Evolutionary conservation across 1,140 invertebrate genomes (phyloP).

Genomic region (Pygmarrhopalites habei): DNA sequence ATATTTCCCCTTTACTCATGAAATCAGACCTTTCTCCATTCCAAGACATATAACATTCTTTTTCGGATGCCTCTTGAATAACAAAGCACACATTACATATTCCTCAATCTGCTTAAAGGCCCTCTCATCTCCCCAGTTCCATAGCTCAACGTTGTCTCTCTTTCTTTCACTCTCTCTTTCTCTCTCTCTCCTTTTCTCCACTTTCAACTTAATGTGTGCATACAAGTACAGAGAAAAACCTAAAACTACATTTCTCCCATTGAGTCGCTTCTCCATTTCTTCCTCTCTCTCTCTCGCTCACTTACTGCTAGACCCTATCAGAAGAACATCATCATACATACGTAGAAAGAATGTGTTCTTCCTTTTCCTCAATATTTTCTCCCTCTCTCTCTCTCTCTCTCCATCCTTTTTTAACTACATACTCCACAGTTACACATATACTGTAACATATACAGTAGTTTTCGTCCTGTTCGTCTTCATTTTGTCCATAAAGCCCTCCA

Average conservation of each 20-base stretch:
- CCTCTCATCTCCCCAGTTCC: constrained; percentile 15
- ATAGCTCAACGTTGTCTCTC: neutral
- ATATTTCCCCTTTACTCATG: constrained; percentile 29
- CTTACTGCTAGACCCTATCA: too few species aligned
- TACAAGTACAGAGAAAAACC: neutral
- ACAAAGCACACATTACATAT: constrained; percentile 35
- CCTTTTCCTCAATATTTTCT: too few species aligned
- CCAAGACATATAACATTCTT: constrained; percentile 35
- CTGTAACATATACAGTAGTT: too few species aligned
- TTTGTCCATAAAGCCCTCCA: constrained; percentile 26
- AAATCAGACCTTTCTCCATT: constrained; percentile 38
- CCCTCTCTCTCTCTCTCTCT: too few species aligned
- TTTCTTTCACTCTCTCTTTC: neutral
- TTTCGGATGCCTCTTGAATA: constrained; percentile 34
- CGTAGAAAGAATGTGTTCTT: too few species aligned
- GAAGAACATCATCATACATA: too few species aligned
- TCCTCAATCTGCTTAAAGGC: constrained; percentile 35
- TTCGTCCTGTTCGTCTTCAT: constrained; percentile 20
- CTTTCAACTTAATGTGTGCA: constrained; percentile 2
- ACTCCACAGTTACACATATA: too few species aligned
- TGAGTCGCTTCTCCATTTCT: neutral
- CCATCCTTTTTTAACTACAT: neutral
- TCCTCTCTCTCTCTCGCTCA: neutral
- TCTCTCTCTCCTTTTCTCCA: constrained; percentile 10
- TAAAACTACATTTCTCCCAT: neutral